Conservation (phyloP, 2,113 vertebrate genomes). For the Pipra filicauda region DNA sequence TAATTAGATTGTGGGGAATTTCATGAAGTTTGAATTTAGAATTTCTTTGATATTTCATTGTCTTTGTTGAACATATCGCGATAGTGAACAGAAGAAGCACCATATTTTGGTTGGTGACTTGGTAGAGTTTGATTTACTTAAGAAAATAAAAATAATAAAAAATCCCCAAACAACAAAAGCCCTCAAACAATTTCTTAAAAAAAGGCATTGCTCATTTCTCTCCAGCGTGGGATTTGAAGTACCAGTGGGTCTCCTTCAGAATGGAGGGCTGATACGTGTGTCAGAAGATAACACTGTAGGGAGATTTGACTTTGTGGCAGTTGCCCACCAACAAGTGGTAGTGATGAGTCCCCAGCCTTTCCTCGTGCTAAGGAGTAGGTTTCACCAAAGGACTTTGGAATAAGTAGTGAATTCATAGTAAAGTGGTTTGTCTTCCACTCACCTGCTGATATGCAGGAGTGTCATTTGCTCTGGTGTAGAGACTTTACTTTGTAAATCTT, state of each 20-base stretch:
- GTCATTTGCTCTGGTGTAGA: neutral
- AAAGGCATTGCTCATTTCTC: neutral
- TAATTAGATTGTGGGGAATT: neutral
- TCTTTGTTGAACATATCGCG: neutral
- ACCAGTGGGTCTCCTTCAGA: neutral
- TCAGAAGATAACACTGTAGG: neutral
- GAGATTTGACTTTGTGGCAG: neutral
- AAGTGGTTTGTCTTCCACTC: neutral
- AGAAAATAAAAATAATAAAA: neutral
- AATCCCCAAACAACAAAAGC: neutral
- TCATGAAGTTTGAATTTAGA: neutral
- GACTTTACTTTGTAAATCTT: neutral
- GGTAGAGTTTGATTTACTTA: neutral
- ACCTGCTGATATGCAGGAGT: neutral
- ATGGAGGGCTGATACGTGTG: neutral
- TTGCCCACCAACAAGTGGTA: neutral
- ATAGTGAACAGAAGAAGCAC: neutral
- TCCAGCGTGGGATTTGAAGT: neutral
- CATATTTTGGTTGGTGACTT: neutral
- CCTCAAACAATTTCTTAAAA: neutral
- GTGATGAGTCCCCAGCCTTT: neutral
- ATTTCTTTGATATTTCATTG: neutral
- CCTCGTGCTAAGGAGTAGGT: rapidly evolving
- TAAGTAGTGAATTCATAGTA: neutral
- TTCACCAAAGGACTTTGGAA: neutral